Percentiles rank a stretch among this genome's conserved stretches.
Conservation (phyloP, 2,797 vertebrate species). For the Nothura maculosa region DNA sequence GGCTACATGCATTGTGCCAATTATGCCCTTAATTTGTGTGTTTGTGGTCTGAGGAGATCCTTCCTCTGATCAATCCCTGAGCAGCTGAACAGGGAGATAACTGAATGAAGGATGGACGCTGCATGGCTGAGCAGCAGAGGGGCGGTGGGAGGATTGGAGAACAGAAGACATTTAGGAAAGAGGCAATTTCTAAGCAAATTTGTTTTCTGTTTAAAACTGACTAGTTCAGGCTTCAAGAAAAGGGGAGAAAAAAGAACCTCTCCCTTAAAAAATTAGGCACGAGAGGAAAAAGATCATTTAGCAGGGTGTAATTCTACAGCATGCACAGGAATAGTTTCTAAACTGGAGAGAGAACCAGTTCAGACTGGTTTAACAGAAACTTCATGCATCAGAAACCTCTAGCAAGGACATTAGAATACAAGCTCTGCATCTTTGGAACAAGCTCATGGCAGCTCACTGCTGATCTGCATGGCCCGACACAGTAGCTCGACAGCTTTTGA, state of each 20-base stretch:
- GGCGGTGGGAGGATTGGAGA: neutral
- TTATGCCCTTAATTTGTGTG: neutral
- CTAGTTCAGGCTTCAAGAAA: neutral
- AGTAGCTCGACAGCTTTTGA: neutral
- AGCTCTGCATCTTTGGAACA: neutral
- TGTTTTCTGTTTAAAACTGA: neutral
- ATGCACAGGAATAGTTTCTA: constrained; percentile 45
- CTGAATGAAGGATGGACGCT: neutral
- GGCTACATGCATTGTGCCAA: neutral
- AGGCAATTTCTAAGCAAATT: neutral
- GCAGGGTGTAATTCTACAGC: constrained; percentile 38
- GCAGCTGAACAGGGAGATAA: neutral
- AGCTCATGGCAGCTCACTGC: neutral
- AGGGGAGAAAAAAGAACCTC: neutral
- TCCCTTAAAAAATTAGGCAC: neutral
- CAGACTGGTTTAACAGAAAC: constrained; percentile 75
- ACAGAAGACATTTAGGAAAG: neutral
- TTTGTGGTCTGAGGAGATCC: neutral
- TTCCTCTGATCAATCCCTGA: neutral
- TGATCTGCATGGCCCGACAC: neutral
- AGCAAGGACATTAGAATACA: neutral
- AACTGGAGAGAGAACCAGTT: constrained; percentile 56
- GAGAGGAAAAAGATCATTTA: constrained; percentile 11
- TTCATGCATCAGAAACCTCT: constrained; percentile 45
- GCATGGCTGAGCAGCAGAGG: neutral